These are phyloP conservation scores for Tragopan temminckii DNA, from an alignment of 2,797 vertebrate genomes.

Conservation along the genomic window DNA sequence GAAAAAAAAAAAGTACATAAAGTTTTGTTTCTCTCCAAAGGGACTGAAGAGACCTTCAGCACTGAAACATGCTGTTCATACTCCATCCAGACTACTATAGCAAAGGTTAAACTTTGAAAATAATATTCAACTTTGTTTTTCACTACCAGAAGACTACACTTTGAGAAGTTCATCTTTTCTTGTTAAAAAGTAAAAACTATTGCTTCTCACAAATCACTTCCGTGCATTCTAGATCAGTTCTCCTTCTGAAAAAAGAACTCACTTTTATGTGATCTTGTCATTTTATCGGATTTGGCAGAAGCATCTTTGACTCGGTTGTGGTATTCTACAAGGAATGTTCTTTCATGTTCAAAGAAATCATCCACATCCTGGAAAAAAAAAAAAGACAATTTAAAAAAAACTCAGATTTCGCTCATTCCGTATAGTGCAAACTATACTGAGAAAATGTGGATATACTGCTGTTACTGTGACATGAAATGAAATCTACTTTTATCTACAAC, in stretches of 20 bases:
- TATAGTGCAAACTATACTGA: neutral
- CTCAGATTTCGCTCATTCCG: conserved; percentile 5
- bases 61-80: neutral
- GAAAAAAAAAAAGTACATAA: neutral
- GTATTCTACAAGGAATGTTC: conserved; percentile 98
- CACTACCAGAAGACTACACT: neutral
- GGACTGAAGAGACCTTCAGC: neutral
- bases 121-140: neutral
- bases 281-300: conserved; percentile 95
- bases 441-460: neutral
- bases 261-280: conserved; percentile 99
- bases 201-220: neutral
- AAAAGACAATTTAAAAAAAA: conserved; percentile 9
- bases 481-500: neutral
- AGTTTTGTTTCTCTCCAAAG: neutral
- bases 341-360: conserved; percentile 98
- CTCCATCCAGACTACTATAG: neutral
- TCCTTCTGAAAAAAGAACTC: conserved; percentile 72
- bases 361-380: conserved; percentile 91
- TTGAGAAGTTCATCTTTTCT: neutral
- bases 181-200: conserved; percentile 1
- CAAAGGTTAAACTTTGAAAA: neutral
- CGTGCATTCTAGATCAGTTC: neutral
- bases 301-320: conserved; percentile 97
- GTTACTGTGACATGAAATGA: neutral